Base-by-base conservation (phyloP, 2,797 vertebrate species). In the Pogoniulus pusillus region DNA sequence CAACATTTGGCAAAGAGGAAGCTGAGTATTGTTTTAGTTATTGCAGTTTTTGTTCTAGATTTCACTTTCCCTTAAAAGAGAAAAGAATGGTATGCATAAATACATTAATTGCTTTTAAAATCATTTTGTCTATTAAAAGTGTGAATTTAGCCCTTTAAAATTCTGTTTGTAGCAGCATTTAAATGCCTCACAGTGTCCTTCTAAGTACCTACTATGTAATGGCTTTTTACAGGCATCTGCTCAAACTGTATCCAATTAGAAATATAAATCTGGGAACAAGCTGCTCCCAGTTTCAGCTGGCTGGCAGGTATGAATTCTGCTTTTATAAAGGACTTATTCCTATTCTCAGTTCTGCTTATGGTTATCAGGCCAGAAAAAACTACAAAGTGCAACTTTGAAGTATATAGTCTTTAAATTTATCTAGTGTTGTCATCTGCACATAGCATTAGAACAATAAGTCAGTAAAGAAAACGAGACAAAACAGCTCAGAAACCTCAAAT, bases 391-490 rank as follows among this genome's bases (percentile, higher is more conserved):
- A 84, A 85, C 39, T 73, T 89, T 49, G 34, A 66, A 74, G 20
- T 35, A n/a, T 59, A 65, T 2, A 68, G n/a, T 37, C 59, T 82
- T 92, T 82, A 63, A 35, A 90, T 85, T 86, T 82, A 57, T 78
- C 43, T 74, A 53, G n/a, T 0, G 0, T 22, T 86, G 39, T 82
- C 45, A 63, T 84, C 72, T 88, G 39, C 41, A 91, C 90, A 74
- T 41, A 92, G 5, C 29, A 43, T 84, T 68, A 86, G 45, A 82
- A 47, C 24, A 64, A n/a, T 27, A 22, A 90, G 39, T 57, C 47
- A 70, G 51, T 55, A 85, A 88, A 80, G 37, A 71, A 82, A 92
- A 80, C 12, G 77, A 78, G 54, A 71, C 23, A 76, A 86, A 93
- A n/a, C 19, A 64, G 58, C 58, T 85, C 27, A n/a, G 65, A 84